These are phyloP conservation scores for Hyperoplus lanceolatus DNA, from an alignment of 2,797 vertebrate species.

Conservation along the genomic window DNA sequence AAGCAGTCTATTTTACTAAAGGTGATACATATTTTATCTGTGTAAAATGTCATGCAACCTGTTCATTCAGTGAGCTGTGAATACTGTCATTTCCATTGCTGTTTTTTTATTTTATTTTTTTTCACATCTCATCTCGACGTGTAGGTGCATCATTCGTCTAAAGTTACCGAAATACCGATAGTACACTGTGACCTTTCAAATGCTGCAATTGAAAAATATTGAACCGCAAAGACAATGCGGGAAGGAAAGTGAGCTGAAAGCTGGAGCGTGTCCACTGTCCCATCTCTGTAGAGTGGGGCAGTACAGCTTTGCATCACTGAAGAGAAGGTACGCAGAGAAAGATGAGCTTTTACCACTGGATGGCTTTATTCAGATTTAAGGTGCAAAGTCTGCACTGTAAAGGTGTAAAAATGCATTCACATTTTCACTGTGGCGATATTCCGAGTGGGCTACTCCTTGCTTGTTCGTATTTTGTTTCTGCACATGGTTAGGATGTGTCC, in stretches of 20 bases:
- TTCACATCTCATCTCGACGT: background rate
- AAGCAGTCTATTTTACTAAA: conserved; percentile 43
- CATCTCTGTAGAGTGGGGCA: conserved; percentile 19
- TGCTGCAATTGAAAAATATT: conserved; percentile 38
- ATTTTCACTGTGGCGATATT: conserved; percentile 18
- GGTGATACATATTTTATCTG: conserved; percentile 18
- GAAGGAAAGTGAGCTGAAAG: background rate
- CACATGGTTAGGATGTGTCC: conserved; percentile 49
- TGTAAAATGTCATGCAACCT: conserved; percentile 19
- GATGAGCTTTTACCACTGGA: conserved; percentile 30
- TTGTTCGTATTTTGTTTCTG: conserved; percentile 34
- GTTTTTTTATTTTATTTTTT: background rate
- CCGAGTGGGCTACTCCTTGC: conserved; percentile 6
- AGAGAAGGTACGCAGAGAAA: conserved; percentile 31
- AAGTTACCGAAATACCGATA: conserved; percentile 13
- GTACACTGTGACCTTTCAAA: conserved; percentile 55
- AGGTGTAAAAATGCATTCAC: conserved; percentile 49
- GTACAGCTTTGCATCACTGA: conserved; percentile 35
- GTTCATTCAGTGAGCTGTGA: background rate
- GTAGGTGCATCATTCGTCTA: conserved; percentile 18
- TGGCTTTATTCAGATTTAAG: conserved; percentile 40
- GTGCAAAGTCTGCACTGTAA: conserved; percentile 21
- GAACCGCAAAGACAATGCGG: conserved; percentile 28
- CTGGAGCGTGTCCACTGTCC: background rate
- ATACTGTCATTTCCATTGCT: background rate